phyloP scores from a whole-genome alignment of 2,888 invertebrate species.

The Chrysolina haemoptera region DNA sequence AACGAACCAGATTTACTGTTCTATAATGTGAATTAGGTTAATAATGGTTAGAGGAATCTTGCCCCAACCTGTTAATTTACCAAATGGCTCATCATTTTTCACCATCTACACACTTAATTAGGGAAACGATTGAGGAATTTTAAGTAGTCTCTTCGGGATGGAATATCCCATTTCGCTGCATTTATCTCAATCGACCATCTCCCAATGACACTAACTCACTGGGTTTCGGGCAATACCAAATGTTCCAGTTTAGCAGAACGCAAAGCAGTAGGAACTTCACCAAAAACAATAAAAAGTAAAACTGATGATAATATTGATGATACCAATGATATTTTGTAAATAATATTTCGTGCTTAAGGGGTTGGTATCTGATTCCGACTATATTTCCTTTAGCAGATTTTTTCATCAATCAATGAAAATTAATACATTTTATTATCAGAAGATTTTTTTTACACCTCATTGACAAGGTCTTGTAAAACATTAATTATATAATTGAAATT shows the following conservation, averaged over 20 bases:
- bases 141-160: slow-evolving; percentile 17
- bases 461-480: too few species aligned
- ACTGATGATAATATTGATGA: too few species aligned
- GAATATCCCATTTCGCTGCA: slow-evolving; percentile 25
- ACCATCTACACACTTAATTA: slow-evolving; percentile 30
- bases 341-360: too few species aligned
- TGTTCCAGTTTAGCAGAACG: not conserved
- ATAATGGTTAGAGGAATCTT: slow-evolving; percentile 9
- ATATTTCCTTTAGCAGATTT: too few species aligned
- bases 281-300: too few species aligned
- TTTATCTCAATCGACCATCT: slow-evolving; percentile 27
- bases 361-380: too few species aligned
- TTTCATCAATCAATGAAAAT: too few species aligned
- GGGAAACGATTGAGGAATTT: slow-evolving; percentile 24
- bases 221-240: not conserved
- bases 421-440: too few species aligned
- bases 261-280: too few species aligned
- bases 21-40: not conserved
- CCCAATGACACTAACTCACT: slow-evolving; percentile 13
- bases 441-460: too few species aligned
- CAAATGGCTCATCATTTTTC: slow-evolving; percentile 29
- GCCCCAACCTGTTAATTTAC: slow-evolving; percentile 11
- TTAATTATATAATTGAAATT: too few species aligned
- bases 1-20: not conserved
- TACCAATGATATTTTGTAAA: too few species aligned